Percentiles rank a stretch among this genome's conserved stretches.
These are phyloP conservation scores for Lerema accius DNA, from an alignment of 1,140 invertebrate genomes.

Conservation along the genomic window DNA sequence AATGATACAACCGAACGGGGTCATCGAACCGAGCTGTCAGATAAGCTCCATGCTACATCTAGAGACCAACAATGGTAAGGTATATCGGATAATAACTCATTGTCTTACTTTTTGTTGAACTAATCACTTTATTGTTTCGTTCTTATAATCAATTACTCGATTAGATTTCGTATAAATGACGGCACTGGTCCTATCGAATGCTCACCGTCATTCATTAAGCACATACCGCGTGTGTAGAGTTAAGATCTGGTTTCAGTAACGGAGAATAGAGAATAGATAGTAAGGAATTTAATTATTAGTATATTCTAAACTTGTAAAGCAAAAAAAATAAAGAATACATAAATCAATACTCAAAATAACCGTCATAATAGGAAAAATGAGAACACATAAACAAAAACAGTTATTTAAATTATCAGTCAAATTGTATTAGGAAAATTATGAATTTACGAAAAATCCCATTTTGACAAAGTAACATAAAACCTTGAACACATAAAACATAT, in stretches of 20 bases:
- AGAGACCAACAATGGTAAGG: slow-evolving; percentile 64
- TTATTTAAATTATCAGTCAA: no score
- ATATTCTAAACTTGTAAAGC: no score
- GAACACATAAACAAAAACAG: no score
- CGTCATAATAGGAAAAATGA: no score
- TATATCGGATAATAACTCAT: slow-evolving; percentile 77
- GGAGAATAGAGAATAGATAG: background rate
- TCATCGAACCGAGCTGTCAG: slow-evolving; percentile 60
- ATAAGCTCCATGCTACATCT: slow-evolving; percentile 55
- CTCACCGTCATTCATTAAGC: slow-evolving; percentile 62
- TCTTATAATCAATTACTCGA: slow-evolving; percentile 78
- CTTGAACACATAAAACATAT: no score
- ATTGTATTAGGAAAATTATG: no score
- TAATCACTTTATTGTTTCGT: slow-evolving; percentile 80
- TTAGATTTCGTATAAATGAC: slow-evolving; percentile 73
- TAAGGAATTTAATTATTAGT: no score
- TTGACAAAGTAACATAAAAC: no score
- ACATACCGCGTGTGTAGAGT: slow-evolving; percentile 46
- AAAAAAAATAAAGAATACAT: no score
- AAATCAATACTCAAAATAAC: no score
- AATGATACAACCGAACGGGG: slow-evolving; percentile 65
- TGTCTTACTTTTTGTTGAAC: slow-evolving; percentile 77
- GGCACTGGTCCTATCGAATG: slow-evolving; percentile 60
- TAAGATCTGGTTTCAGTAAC: background rate
- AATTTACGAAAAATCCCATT: no score